Evolutionary conservation across 2,888 invertebrate species (phyloP).

Genomic region (Chalcis sispes): DNA sequence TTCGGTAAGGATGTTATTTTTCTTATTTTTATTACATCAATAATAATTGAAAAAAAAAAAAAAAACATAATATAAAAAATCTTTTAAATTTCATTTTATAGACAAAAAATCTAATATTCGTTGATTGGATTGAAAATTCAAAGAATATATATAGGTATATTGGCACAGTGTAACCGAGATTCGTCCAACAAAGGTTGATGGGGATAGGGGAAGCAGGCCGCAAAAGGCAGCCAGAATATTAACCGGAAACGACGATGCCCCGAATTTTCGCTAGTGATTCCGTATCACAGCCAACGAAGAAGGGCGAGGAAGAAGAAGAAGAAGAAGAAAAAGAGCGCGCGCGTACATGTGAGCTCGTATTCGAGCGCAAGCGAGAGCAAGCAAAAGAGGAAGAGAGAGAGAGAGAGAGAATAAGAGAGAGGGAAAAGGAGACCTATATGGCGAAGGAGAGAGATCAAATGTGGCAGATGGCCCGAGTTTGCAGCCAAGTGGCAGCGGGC

Average conservation of each 20-base stretch:
- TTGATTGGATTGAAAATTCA: too few relatives aligned
- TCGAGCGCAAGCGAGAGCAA: neutral
- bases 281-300: conserved; percentile 57
- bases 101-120: too few relatives aligned
- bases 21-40: too few relatives aligned
- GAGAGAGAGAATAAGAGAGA: conserved; percentile 45
- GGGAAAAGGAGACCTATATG: conserved; percentile 19
- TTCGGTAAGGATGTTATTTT: too few relatives aligned
- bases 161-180: too few relatives aligned
- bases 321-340: conserved; percentile 6
- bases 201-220: too few relatives aligned
- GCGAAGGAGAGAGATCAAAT: conserved; percentile 42
- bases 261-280: conserved; percentile 59
- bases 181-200: too few relatives aligned
- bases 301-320: neutral
- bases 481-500: conserved; percentile 76
- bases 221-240: neutral
- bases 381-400: neutral
- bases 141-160: too few relatives aligned
- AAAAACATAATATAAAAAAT: too few relatives aligned
- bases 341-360: neutral
- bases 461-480: conserved; percentile 70
- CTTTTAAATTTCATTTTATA: too few relatives aligned
- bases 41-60: too few relatives aligned
- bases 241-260: conserved; percentile 40